Evolutionary conservation across 2,888 invertebrate genomes (phyloP), one percentile per base, ranked within the genome.

Genomic region (Phragmatobia fuliginosa): DNA sequence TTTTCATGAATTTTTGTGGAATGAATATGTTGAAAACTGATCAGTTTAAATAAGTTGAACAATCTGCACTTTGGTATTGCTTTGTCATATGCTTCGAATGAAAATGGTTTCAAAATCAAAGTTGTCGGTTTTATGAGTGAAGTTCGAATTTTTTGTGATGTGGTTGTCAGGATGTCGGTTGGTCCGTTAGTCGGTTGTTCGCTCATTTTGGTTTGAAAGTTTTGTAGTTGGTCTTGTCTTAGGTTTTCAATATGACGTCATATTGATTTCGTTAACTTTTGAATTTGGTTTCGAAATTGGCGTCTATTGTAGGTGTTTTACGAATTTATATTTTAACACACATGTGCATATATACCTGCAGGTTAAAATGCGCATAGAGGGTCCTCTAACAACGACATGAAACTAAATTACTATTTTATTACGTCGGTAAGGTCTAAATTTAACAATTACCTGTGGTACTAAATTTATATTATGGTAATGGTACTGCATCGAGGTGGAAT

Each of bases 221-320:
- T 65, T 41, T 63, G 38, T 69, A 61, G 52, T 60, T 1, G 33
- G 32, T 59, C n/a, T 32, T 66, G 25, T n/a, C 68, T 67, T 6
- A 21, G n/a, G 21, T 62, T 32, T 5, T 14, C 45, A 62, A 63
- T 71, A 67, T 72, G 79, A 72, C 68, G 72, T 75, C 73, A 64
- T 71, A 66, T 72, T 49, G 33, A 4, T 33, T 18, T 41, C 36
- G 45, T 59, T 41, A 31, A 41, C 21, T n/a, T 32, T 14, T 62
- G 56, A 3, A 45, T 18, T 33, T 31, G 32, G 64, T 59, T 72
- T 28, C n/a, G 18, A 41, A 64, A 68, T 70, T 7, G n/a, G 52
- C 64, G 28, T 41, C 4, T 62, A 31, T 18, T 25, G 1, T 28
- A 28, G 28, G 4, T 38, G 11, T 41, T 41, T 31, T 31, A 41